A percentile compares a stretch with the other conserved stretches of the same genome.
phyloP scores from a whole-genome alignment of 2,113 vertebrate species.

The Pterocles burchelli region DNA sequence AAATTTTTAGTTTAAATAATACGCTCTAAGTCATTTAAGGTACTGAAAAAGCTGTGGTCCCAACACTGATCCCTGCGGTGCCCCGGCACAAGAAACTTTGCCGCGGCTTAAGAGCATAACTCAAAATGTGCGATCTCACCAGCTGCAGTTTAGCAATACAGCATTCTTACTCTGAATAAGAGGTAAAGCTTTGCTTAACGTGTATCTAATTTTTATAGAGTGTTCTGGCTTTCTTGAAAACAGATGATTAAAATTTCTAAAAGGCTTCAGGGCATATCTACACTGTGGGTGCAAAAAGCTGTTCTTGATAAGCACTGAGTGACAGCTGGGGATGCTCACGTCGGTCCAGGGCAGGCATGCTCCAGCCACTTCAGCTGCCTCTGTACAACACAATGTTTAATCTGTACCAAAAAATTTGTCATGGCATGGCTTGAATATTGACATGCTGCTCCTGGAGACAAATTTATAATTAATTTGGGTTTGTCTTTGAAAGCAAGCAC shows the following conservation, averaged over 20 bases:
- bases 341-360: rapidly evolving
- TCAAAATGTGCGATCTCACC: neutral
- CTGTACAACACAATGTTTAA: neutral
- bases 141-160: neutral
- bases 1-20: slow-evolving; percentile 72
- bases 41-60: slow-evolving; percentile 44
- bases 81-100: slow-evolving; percentile 38
- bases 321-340: neutral
- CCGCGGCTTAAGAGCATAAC: neutral
- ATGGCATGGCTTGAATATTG: neutral
- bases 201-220: neutral
- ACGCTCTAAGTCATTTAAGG: slow-evolving; percentile 63
- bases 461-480: neutral
- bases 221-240: neutral
- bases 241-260: neutral
- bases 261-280: neutral
- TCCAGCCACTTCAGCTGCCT: neutral
- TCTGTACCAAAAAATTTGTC: neutral
- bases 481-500: neutral
- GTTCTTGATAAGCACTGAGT: neutral
- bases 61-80: slow-evolving; percentile 47
- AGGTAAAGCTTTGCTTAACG: neutral
- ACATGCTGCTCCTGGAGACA: neutral
- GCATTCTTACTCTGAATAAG: neutral
- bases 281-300: neutral